Conservation (phyloP, 2,797 vertebrate genomes). For the Labeo calbasu region DNA sequence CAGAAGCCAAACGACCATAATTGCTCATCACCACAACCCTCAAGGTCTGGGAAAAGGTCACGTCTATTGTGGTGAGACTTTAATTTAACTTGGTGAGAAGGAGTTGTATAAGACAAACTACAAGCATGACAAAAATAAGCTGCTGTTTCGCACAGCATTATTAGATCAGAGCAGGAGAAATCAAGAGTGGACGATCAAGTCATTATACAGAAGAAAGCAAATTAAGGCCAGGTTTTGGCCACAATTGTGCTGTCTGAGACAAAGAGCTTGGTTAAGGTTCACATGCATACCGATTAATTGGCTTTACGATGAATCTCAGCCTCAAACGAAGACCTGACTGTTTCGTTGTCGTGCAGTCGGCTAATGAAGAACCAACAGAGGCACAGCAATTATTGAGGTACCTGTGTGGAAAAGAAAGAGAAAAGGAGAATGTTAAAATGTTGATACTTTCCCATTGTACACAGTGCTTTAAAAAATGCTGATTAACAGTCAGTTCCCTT, state of each 20-base stretch:
- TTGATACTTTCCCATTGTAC: neutral
- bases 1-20: slow-evolving; percentile 60
- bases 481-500: neutral
- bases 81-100: slow-evolving; percentile 61
- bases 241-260: neutral
- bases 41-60: slow-evolving; percentile 64
- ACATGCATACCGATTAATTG: neutral
- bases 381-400: neutral
- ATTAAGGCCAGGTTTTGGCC: neutral
- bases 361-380: neutral
- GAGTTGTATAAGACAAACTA: slow-evolving; percentile 49
- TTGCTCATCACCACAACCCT: slow-evolving; percentile 61
- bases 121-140: slow-evolving; percentile 44
- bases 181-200: slow-evolving; percentile 25
- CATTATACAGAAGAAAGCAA: slow-evolving; percentile 22
- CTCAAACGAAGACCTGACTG: neutral
- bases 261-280: neutral
- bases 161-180: slow-evolving; percentile 32
- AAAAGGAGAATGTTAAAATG: neutral
- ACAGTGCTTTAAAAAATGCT: neutral
- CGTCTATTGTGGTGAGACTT: slow-evolving; percentile 57
- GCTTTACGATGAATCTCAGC: neutral
- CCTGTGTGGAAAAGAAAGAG: neutral
- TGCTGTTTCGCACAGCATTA: slow-evolving; percentile 37
- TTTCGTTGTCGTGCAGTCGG: neutral